Base-by-base conservation (phyloP, 2,113 vertebrate genomes). In the Psittacula cyanocephala region DNA sequence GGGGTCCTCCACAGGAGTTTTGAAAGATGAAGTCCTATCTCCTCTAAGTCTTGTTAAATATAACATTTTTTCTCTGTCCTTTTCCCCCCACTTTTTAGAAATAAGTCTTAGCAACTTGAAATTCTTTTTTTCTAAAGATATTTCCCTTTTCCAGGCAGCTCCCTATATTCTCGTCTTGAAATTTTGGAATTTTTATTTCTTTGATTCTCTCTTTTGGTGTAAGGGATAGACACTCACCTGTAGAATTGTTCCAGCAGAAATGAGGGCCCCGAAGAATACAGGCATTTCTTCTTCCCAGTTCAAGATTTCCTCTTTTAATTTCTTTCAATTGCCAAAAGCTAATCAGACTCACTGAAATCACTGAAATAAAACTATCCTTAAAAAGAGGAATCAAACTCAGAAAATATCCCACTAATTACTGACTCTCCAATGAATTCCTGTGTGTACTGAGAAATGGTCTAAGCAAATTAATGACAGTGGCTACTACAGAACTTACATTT, bases 1-100 rank as follows among this genome's bases (percentile, higher is more conserved):
- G 72, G 19, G 19, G 49, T 89, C 44, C 69, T 91, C 35, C 88
- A 79, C 8, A 65, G 25, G 57, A 60, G 20, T 74, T 88, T 9
- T 17, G 70, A 62, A 90, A 75, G 17, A 67, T 47, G 39, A 94
- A 94, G 20, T 68, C 52, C 44, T 86, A 63, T 72, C 37, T 75
- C 11, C 41, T 75, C 28, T 62, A 65, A 47, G 17, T 71, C 18
- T 23, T 71, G 23, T 79, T 87, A 91, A 88, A 92, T 78, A 37
- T 25, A 86, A 49, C 7, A 49, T 7, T 2, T 82, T 80, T 57
- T 52, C 9, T 39, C 10, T 37, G 19, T 43, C 27, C 35, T 19
- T 17, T 18, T 23, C 13, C 7, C 7, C 2, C 0, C 0, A 1
- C 3, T 17, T 10, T 12, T 71, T 52, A 53, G 60, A 92, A 92